Conservation (phyloP, 2,113 vertebrate genomes). For the Platysternon megacephalum region DNA sequence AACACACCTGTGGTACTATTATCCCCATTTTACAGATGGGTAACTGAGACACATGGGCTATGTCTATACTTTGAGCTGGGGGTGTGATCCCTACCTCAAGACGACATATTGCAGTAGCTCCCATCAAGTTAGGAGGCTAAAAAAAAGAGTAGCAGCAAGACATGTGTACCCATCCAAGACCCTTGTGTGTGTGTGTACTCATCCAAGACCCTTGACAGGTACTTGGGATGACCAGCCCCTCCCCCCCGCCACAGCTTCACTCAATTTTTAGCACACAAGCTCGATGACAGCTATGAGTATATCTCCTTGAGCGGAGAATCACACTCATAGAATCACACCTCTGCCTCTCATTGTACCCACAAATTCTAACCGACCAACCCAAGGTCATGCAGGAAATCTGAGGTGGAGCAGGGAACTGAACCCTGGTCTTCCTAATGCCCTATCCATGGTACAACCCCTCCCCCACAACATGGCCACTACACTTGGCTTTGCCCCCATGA, state of each 20-base stretch:
- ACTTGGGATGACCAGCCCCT: neutral
- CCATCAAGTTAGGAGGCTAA: no score
- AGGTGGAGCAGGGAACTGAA: neutral
- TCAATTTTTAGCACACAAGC: neutral
- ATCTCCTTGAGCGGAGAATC: neutral
- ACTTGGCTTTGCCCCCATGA: neutral
- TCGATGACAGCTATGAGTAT: neutral
- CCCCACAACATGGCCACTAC: neutral
- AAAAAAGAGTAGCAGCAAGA: no score
- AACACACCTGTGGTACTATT: neutral
- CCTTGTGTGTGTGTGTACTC: no score
- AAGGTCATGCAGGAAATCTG: neutral
- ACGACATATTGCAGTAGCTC: no score
- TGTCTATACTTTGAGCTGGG: no score
- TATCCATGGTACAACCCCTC: neutral
- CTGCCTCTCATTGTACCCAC: neutral
- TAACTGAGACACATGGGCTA: neutral
- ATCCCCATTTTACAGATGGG: neutral
- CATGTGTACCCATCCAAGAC: no score
- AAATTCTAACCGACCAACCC: neutral
- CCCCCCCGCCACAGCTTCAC: neutral
- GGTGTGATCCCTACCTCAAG: no score
- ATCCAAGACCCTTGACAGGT: neutral
- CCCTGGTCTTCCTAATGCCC: neutral
- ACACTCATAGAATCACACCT: no score